phyloP scores from a whole-genome alignment of 2,888 invertebrate species.

The Lasioglossum zephyrum region DNA sequence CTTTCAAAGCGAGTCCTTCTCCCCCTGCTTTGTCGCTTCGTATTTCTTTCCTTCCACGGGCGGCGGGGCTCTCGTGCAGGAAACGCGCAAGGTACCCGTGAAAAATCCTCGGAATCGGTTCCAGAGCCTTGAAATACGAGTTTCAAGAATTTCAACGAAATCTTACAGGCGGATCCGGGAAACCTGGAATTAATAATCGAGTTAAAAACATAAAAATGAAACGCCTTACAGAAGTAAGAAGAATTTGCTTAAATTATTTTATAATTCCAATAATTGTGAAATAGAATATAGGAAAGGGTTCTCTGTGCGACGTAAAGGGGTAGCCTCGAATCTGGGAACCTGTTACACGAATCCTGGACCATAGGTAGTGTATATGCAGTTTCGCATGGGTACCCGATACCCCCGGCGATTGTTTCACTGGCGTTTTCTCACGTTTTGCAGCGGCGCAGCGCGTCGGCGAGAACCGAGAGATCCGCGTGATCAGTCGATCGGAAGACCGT shows the following conservation, averaged over 20 bases:
- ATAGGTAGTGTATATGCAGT: background rate
- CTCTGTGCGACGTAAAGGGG: background rate
- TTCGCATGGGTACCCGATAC: constrained; percentile 1
- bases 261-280: too few relatives aligned
- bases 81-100: constrained; percentile 38
- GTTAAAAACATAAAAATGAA: too few relatives aligned
- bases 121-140: background rate
- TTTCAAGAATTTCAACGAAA: background rate
- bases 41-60: constrained; percentile 40
- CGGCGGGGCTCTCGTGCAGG: constrained; percentile 37
- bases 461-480: constrained; percentile 12
- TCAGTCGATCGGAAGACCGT: constrained; percentile 49
- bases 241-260: too few relatives aligned
- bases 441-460: background rate
- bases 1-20: constrained; percentile 69
- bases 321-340: background rate
- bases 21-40: constrained; percentile 73
- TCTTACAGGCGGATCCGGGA: background rate
- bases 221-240: too few relatives aligned
- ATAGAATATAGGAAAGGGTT: background rate
- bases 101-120: constrained; percentile 44
- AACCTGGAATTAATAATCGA: background rate
- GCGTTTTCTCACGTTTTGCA: constrained; percentile 55
- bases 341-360: constrained; percentile 6
- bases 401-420: background rate